These are phyloP conservation scores for Cryptocephalus moraei DNA, from an alignment of 2,888 invertebrate species.

Conservation along the genomic window DNA sequence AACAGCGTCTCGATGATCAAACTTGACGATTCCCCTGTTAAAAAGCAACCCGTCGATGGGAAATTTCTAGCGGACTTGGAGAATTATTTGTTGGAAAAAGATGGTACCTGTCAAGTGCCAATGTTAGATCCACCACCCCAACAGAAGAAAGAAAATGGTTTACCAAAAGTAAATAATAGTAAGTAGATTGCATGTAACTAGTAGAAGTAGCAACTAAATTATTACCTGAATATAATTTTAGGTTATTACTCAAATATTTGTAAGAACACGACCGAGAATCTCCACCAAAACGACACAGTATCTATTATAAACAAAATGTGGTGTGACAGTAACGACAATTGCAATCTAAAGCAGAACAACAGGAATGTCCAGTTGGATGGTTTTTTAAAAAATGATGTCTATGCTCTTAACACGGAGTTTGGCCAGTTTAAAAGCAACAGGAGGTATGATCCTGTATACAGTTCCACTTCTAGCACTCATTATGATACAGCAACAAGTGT, in stretches of 20 bases:
- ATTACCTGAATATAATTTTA: neutral
- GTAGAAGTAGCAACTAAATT: too few species aligned
- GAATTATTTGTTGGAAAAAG: conserved; percentile 41
- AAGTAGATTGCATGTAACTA: conserved; percentile 2
- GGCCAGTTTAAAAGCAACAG: conserved; percentile 29
- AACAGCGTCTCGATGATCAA: conserved; percentile 16
- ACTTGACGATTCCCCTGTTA: conserved; percentile 15
- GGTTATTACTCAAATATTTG: conserved; percentile 17
- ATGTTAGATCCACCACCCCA: conserved; percentile 41
- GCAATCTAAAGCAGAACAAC: conserved; percentile 20
- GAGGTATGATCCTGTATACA: conserved; percentile 27
- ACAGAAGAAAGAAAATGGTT: conserved; percentile 8
- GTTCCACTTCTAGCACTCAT: conserved; percentile 14
- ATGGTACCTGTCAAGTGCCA: conserved; percentile 31
- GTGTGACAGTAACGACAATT: conserved; percentile 34
- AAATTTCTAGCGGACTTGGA: conserved; percentile 56
- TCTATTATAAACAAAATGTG: conserved; percentile 42
- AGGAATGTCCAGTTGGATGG: conserved; percentile 11
- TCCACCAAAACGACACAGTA: conserved; percentile 30
- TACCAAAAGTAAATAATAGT: conserved; percentile 36
- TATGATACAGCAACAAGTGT: conserved; percentile 7
- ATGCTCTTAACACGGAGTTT: conserved; percentile 22
- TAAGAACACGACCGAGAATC: conserved; percentile 15
- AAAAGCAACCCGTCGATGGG: conserved; percentile 25
- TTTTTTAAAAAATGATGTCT: conserved; percentile 11